Base-by-base conservation (phyloP, 2,888 invertebrate species). In the Hylaea fasciaria region DNA sequence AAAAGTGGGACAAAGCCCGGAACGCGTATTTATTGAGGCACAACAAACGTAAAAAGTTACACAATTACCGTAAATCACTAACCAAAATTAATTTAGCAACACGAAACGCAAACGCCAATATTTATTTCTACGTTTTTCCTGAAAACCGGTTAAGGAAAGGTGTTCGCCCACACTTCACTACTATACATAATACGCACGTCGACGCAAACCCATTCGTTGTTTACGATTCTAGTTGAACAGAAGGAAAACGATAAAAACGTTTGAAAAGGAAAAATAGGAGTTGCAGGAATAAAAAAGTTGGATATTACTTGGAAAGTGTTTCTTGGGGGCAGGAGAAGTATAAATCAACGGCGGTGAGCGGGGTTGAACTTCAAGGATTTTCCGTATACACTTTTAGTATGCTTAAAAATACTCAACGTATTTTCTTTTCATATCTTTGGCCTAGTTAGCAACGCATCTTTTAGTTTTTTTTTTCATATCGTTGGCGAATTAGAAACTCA, bases 181-280 rank as follows among this genome's bases (percentile, higher is more conserved):
- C n/a, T n/a, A n/a, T n/a, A n/a, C 48, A 14, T 48, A 44, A 39
- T 56, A 47, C 48, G 51, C 32, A 9, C 32, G 32, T 9, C 40
- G 47, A 55, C 51, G 62, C 63, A 74, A 78, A 73, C 70, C 73
- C 72, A 70, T 76, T 76, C 65, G 56, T 70, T 77, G 74, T 81
- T 79, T 78, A 81, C 79, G 77, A 79, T 73, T 72, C 58, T 65
- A 71, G 69, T 72, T 70, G 68, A 73, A 76, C 75, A 74, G 70
- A 69, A 72, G 69, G 67, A 65, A 73, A 74, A 67, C 77, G 73
- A 78, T 83, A 80, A 82, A 80, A 80, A 73, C 63, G 65, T 66
- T 72, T 64, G 65, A 68, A 69, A 71, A 64, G 69, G 65, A 55
- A 71, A 70, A 74, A 74, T 66, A 69, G 62, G 65, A 57, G 59